Base-by-base conservation (phyloP, 2,113 vertebrate species). In the Bujurquina vittata region DNA sequence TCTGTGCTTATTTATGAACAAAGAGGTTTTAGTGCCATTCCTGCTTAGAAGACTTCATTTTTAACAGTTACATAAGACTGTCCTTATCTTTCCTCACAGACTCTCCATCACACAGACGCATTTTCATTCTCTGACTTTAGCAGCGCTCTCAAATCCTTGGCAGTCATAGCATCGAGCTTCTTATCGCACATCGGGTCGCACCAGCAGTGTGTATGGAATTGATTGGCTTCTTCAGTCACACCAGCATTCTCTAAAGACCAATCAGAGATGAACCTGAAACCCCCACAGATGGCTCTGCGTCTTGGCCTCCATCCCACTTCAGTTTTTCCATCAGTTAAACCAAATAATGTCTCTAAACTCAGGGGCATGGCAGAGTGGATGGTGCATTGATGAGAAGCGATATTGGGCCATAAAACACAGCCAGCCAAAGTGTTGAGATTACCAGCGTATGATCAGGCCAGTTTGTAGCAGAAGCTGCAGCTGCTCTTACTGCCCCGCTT, bases 221-320 rank as follows among this genome's bases (percentile, higher is more conserved):
- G 84, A 87, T 83, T 75, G 61, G 35, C 31, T 23, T 52, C 69
- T 37, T 77, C 33, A 49, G 15, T 60, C 61, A 17, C 58, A 57
- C 73, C 59, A 72, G 79, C 69, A 29, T 65, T 60, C 75, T 60
- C 59, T 61, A 85, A 63, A 79, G 62, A 9, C 81, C 29, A 59
- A 72, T 72, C 81, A 14, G 33, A 67, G 72, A 73, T 74, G 37
- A 86, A 73, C 81, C 75, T 75, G 75, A 87, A 77, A 81, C 15
- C 79, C 75, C 10, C 56, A 46, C 77, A 67, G 43, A 83, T 61
- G 59, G 46, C 61, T 73, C 73, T 59, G 79, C 40, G 22, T 33
- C 49, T 65, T 77, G 63, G 43, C 79, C 29, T 67, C 31, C 33
- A 40, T 61, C 46, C 67, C 46, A 43, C 5, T 75, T 76, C 72